phyloP scores from a whole-genome alignment of 2,113 vertebrate species.

The Cyanistes caeruleus region DNA sequence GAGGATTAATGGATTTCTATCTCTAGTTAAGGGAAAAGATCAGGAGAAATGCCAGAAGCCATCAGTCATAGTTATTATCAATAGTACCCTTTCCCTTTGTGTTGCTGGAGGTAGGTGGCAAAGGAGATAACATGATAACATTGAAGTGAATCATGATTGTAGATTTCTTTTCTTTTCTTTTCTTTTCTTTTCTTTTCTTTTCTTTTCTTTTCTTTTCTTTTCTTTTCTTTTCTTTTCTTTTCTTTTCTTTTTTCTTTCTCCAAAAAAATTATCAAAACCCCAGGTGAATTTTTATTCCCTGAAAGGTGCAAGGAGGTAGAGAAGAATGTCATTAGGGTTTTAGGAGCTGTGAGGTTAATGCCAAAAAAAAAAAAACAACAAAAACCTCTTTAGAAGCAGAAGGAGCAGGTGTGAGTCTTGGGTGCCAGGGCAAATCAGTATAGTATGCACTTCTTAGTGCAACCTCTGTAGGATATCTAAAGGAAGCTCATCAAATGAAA shows the following conservation, averaged over 20 bases:
- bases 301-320: not conserved
- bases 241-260: not conserved
- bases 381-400: not conserved
- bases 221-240: not conserved
- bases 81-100: not conserved
- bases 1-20: not conserved
- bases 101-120: not conserved
- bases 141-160: not conserved
- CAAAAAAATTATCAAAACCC: not conserved
- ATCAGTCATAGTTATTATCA: not conserved
- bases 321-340: not conserved
- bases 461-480: not conserved
- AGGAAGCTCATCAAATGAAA: not conserved
- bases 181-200: not conserved
- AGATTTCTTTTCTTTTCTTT: not conserved
- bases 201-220: no score
- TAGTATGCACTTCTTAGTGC: accelerated
- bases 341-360: not conserved
- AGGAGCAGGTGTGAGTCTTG: not conserved
- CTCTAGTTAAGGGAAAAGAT: not conserved
- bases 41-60: not conserved
- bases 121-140: not conserved
- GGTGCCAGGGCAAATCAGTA: not conserved
- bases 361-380: not conserved
- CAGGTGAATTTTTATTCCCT: not conserved